Evolutionary conservation across 2,797 vertebrate species (phyloP).

Genomic region (Sternarchorhynchus goeldii): DNA sequence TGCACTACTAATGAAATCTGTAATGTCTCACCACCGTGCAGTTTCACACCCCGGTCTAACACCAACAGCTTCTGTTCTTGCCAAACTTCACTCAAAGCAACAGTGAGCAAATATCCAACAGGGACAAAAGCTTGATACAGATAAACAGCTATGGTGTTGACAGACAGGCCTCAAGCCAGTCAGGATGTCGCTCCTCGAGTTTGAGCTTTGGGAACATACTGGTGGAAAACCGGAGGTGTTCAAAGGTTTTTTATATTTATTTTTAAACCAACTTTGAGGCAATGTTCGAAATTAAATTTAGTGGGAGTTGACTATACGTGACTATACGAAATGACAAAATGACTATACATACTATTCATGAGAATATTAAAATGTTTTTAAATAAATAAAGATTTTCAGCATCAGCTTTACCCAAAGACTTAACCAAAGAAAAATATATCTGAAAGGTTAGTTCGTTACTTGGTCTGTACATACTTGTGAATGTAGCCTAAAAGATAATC

Average conservation of each 20-base stretch:
- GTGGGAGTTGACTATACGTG: too few species aligned
- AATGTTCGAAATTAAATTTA: not conserved
- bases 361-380: not conserved
- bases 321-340: not conserved
- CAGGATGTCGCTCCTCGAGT: not conserved
- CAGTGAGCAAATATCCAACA: conserved; percentile 43
- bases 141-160: conserved; percentile 41
- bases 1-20: conserved; percentile 52
- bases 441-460: too few species aligned
- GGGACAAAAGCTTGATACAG: conserved; percentile 59
- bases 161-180: conserved; percentile 34
- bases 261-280: not conserved
- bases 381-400: too few species aligned
- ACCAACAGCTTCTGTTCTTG: conserved; percentile 40
- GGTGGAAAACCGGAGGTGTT: not conserved
- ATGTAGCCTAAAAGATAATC: too few species aligned
- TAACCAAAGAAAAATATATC: too few species aligned
- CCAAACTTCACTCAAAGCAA: conserved; percentile 51
- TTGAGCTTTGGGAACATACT: not conserved
- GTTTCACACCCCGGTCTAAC: conserved; percentile 55
- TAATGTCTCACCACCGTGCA: conserved; percentile 44
- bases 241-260: not conserved
- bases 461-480: too few species aligned
- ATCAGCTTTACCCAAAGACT: too few species aligned
- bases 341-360: not conserved